Evolutionary conservation across 2,113 vertebrate species (phyloP).

Genomic region (Actinemys pallida): DNA sequence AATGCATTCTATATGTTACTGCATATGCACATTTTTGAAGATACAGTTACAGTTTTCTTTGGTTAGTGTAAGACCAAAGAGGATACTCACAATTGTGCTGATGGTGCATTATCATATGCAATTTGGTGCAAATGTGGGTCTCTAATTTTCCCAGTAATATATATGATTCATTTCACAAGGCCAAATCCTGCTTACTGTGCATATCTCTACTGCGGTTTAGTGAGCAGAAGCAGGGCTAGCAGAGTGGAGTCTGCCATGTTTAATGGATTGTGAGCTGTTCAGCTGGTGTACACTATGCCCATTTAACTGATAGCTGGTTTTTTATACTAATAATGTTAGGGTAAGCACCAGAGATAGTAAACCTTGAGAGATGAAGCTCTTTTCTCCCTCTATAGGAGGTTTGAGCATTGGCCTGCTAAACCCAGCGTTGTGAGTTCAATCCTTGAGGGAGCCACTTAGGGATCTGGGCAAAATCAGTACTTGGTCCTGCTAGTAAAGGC

Average conservation of each 20-base stretch:
- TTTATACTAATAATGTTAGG: not conserved
- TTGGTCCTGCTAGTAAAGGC: too few relatives aligned
- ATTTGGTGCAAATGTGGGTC: not conserved
- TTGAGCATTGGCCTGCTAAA: too few relatives aligned
- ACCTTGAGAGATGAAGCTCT: not conserved
- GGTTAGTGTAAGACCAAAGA: not conserved
- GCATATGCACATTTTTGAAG: not conserved
- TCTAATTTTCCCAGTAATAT: not conserved
- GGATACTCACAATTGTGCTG: not conserved
- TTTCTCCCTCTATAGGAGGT: not conserved
- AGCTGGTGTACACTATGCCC: not conserved
- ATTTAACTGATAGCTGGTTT: not conserved
- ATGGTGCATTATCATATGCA: not conserved
- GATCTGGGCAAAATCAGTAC: too few relatives aligned
- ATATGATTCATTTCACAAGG: not conserved
- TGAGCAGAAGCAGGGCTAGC: not conserved
- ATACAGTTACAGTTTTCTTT: not conserved
- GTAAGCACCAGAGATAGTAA: not conserved
- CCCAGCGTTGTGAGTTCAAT: too few relatives aligned
- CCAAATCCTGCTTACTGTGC: not conserved
- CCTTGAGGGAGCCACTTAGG: too few relatives aligned
- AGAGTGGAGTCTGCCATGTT: rapidly evolving
- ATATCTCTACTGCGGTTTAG: not conserved
- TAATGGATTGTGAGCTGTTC: not conserved
- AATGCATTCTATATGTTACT: not conserved